These are phyloP conservation scores for Amblyraja radiata DNA, from an alignment of 2,797 vertebrate genomes.

Conservation along the genomic window DNA sequence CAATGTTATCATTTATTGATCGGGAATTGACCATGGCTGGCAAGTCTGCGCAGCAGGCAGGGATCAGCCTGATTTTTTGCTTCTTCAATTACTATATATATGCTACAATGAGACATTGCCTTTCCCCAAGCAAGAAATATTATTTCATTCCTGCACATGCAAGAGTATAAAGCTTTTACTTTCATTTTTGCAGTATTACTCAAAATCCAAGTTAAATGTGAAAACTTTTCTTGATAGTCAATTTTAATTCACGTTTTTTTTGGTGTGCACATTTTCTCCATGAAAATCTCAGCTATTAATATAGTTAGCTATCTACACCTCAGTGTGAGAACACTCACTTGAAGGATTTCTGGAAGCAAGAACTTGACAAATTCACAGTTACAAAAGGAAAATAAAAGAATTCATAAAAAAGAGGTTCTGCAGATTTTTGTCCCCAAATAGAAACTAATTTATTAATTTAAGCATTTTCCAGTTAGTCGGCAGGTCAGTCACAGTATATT, in stretches of 20 bases:
- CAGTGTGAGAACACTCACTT: background rate
- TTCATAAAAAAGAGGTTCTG: background rate
- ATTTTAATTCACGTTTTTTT: background rate
- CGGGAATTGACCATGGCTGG: too few species aligned
- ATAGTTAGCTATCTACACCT: background rate
- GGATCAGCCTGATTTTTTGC: too few species aligned
- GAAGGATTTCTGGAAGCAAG: background rate
- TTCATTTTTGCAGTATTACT: background rate
- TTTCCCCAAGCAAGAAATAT: background rate
- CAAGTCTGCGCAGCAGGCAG: too few species aligned
- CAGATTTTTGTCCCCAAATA: background rate
- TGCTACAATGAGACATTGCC: background rate
- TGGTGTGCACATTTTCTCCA: background rate
- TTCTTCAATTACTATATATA: background rate
- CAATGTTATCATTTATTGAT: too few species aligned
- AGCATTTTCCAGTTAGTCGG: background rate
- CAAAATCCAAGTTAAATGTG: background rate
- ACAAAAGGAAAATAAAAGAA: background rate
- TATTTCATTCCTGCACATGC: background rate
- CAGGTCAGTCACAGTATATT: background rate
- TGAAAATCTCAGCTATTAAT: background rate
- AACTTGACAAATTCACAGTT: background rate
- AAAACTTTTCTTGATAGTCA: background rate
- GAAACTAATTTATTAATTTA: background rate
- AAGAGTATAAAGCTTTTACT: background rate